A percentile compares a stretch with the other conserved stretches of the same genome.
Conservation (phyloP, 2,888 invertebrate species). For the Notodromas monacha region DNA sequence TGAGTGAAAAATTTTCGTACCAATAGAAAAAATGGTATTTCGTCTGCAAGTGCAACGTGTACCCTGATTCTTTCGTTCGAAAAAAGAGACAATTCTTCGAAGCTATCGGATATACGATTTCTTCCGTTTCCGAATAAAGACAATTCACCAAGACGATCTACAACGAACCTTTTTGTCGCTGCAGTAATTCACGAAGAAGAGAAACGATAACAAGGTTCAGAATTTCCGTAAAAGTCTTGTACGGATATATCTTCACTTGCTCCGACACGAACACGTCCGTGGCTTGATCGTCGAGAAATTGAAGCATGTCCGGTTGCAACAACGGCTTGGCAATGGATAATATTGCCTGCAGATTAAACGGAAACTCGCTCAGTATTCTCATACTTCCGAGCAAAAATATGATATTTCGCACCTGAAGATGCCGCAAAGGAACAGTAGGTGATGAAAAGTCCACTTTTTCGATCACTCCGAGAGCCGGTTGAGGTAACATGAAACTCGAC, state of each 20-base stretch:
- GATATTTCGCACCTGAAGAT: too few relatives aligned
- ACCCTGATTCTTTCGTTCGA: too few relatives aligned
- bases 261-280: conserved; percentile 35
- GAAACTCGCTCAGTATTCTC: too few relatives aligned
- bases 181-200: conserved; percentile 52
- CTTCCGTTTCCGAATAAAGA: conserved; percentile 1
- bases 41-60: too few relatives aligned
- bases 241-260: conserved; percentile 39
- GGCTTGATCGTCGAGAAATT: conserved; percentile 48
- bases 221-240: conserved; percentile 76
- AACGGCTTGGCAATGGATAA: conserved; percentile 46
- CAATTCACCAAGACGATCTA: background rate
- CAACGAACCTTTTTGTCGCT: conserved; percentile 33
- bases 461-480: too few relatives aligned
- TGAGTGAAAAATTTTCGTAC: too few relatives aligned
- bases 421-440: too few relatives aligned
- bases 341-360: conserved; percentile 42
- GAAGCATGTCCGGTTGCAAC: conserved; percentile 44
- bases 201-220: conserved; percentile 73
- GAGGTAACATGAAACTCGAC: conserved; percentile 66
- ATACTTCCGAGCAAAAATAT: conserved; percentile 33
- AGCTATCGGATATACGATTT: too few relatives aligned
- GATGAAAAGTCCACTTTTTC: too few relatives aligned
- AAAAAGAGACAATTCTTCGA: too few relatives aligned
- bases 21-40: too few relatives aligned